Evolutionary conservation across 1,140 invertebrate genomes (phyloP).

Genomic region (Cydia fagiglandana): DNA sequence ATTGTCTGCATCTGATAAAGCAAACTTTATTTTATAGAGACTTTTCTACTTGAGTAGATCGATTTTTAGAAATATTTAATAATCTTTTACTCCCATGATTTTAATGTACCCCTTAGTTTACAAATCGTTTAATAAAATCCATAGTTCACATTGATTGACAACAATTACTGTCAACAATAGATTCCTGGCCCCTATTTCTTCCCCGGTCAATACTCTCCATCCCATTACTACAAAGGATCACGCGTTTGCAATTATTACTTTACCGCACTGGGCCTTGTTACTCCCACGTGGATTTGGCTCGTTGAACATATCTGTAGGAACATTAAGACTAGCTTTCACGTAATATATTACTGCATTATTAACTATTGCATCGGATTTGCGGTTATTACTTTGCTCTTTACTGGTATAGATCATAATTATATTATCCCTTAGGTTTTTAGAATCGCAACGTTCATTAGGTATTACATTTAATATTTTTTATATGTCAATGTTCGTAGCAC

Average conservation of each 20-base stretch:
- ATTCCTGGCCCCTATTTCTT: slow-evolving; percentile 7
- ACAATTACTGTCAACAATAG: slow-evolving; percentile 21
- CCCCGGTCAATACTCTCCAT: slow-evolving; percentile 18
- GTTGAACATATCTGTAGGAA: slow-evolving; percentile 21
- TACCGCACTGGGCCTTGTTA: slow-evolving; percentile 16
- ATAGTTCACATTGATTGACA: slow-evolving; percentile 27
- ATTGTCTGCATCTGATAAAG: neutral
- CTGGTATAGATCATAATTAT: neutral
- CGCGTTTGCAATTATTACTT: slow-evolving; percentile 24
- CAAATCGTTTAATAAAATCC: slow-evolving; percentile 29
- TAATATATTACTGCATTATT: slow-evolving; percentile 22
- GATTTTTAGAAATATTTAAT: slow-evolving; percentile 17
- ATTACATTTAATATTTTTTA: no score
- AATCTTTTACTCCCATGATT: neutral
- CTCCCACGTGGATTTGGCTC: slow-evolving; percentile 30
- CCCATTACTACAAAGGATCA: slow-evolving; percentile 23
- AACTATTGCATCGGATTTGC: slow-evolving; percentile 21
- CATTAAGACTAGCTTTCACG: slow-evolving; percentile 22
- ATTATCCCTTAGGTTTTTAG: neutral
- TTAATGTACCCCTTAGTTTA: slow-evolving; percentile 14
- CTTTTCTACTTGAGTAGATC: neutral
- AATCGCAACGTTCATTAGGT: no score
- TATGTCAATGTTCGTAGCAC: no score
- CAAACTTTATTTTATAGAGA: neutral
- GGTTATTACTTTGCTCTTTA: slow-evolving; percentile 15